Evolutionary conservation across 2,113 vertebrate species (phyloP), one percentile per base, ranked within the genome.

Genomic region (Megalops atlanticus): DNA sequence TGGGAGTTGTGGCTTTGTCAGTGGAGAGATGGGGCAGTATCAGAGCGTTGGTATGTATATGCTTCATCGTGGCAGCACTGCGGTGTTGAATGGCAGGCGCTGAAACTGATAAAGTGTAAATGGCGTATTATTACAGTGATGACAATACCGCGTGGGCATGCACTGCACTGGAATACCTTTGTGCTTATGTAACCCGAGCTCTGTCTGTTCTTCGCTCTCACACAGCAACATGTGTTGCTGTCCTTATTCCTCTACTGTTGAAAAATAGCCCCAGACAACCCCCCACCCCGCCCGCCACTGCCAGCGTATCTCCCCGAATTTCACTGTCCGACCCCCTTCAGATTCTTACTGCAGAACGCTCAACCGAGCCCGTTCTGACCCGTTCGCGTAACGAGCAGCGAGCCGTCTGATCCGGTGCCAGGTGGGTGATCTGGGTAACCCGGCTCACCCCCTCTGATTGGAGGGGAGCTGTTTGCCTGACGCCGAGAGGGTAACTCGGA

Each of bases 81-180:
- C 80, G 74, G 76, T 84, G 76, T 78, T 79, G 75, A 43, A 64
- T 64, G 31, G 31, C 24, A n/a, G 52, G 79, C 86, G 80, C 58
- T 40, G 6, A 82, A 82, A 81, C 85, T 86, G 85, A 89, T 90
- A 70, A 84, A 87, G 85, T 82, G 85, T 90, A 90, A 87, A 84
- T 81, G 47, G 41, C 47, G 84, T 91, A 76, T 92, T 88, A 92
- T 92, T 92, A 92, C 84, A 83, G 85, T 12, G 88, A 91, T 91
- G 87, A 91, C 87, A 89, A 85, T 80, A 76, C 45, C 15, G 76
- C 24, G 41, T 82, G 85, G 85, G 87, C 80, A 82, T 85, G 82
- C 78, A 83, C 85, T 40, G 79, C 81, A 86, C 77, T 84, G 21
- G 45, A 87, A 89, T 89, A 86, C 84, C 79, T 84, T 69, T 83